A percentile compares a stretch with the other conserved stretches of the same genome.
phyloP scores from a whole-genome alignment of 64 coral and sea anemone species.

The Cladopsammia gracilis region DNA sequence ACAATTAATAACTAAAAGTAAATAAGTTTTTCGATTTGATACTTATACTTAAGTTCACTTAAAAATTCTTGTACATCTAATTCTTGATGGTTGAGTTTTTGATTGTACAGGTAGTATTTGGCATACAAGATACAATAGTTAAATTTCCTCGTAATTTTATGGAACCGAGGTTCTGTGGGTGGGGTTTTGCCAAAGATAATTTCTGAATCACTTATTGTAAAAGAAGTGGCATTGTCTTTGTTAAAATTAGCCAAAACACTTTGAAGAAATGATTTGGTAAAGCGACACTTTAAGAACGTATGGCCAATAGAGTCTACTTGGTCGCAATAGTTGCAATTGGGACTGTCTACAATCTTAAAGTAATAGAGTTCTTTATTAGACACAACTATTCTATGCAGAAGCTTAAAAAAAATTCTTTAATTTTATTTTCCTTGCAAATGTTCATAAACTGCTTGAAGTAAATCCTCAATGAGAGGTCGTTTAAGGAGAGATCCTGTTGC shows the following conservation, averaged over 20 bases:
- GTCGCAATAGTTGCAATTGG: background rate
- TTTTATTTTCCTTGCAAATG: background rate
- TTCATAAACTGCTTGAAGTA: background rate
- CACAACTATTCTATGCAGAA: background rate
- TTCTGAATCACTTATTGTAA: too few species aligned
- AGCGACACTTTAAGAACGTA: background rate
- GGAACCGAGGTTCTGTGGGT: too few species aligned
- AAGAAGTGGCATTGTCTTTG: background rate
- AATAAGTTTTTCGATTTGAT: too few species aligned
- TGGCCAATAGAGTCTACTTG: background rate
- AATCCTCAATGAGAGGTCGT: background rate
- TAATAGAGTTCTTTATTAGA: background rate
- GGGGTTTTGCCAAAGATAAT: too few species aligned
- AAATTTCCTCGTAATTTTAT: too few species aligned
- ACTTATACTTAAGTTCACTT: too few species aligned
- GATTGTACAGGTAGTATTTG: too few species aligned
- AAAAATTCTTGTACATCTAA: too few species aligned
- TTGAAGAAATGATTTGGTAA: background rate
- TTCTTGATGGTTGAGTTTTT: too few species aligned
- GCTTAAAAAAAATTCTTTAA: background rate
- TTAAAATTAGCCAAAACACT: background rate
- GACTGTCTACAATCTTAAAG: background rate
- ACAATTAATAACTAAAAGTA: too few species aligned
- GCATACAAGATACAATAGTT: too few species aligned
- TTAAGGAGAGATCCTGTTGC: background rate